phyloP scores from a whole-genome alignment of 92 coral and sea anemone species.

The Palythoa heliodiscus region DNA sequence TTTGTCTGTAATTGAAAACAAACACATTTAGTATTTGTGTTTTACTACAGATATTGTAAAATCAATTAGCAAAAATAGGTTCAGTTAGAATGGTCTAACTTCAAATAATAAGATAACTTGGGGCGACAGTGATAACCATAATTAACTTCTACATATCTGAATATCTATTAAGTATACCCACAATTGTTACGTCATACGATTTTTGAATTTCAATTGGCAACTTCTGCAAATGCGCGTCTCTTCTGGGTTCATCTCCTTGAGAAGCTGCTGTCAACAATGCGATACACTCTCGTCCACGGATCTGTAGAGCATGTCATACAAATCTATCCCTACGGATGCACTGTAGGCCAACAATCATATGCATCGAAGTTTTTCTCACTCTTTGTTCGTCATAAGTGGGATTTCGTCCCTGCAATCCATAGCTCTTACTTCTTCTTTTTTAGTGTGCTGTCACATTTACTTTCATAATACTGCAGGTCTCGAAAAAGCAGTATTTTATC shows the following conservation, averaged over 20 bases:
- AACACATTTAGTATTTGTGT: background rate
- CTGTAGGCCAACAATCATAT: conserved; percentile 49
- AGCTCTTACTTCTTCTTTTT: conserved; percentile 38
- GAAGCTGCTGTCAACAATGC: conserved; percentile 37
- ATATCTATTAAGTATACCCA: no score
- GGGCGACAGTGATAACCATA: no score
- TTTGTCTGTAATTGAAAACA: background rate
- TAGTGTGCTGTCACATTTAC: conserved; percentile 42
- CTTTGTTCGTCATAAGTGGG: conserved; percentile 22
- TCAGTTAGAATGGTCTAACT: background rate
- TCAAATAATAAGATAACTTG: background rate
- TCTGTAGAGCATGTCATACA: conserved; percentile 59
- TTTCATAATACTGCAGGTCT: conserved; percentile 12
- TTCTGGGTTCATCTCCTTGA: conserved; percentile 63
- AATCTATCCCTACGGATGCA: conserved; percentile 55
- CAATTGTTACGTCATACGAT: no score
- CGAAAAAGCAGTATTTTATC: background rate
- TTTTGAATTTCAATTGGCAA: no score
- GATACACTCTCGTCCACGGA: conserved; percentile 28
- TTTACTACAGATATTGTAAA: background rate
- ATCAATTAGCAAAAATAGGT: background rate
- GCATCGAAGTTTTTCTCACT: conserved; percentile 50
- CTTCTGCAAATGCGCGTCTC: conserved; percentile 46
- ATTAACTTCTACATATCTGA: no score
- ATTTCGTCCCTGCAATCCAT: conserved; percentile 47